Evolutionary conservation across 1,140 invertebrate species (phyloP), one percentile per base, ranked within the genome.

Genomic region (Eumeta japonica): DNA sequence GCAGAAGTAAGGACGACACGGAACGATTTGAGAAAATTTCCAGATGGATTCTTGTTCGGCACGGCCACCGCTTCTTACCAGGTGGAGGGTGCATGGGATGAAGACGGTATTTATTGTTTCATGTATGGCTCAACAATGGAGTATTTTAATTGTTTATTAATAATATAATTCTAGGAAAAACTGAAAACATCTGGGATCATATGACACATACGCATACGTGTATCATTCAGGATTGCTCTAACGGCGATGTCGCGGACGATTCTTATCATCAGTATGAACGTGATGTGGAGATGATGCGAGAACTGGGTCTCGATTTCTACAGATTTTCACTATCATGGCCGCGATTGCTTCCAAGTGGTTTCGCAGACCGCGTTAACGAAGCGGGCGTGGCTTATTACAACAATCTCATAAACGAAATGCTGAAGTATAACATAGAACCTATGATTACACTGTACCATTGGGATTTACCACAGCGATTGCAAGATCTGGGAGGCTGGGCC

Each of bases 281-380:
- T 4, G 63, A 67, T 15, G 58, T 67, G 0, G 50, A 62, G 24
- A 58, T 67, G 56, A 51, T 63, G 43, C 37, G 55, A 16, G 61
- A 63, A 37, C 42, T 64, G 0, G 61, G 63, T 1, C 39, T 67
- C 2, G 52, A 72, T 28, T 58, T 53, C 36, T 82, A 83, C 50
- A 68, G 82, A 4, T 82, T 85, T 53, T 85, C 83, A 0, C 50
- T 85, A 31, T 78, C 82, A 12, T 85, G 84, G 83, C n/a, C n/a
- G n/a, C n/a, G n/a, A n/a, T n/a, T n/a, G n/a, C n/a, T n/a, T n/a
- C n/a, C n/a, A n/a, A n/a, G 46, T 81, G 83, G 83, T 16, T 66
- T 65, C 13, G 27, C 63, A 0, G 67, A 79, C 38, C 20, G 68
- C 5, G 50, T 83, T 11, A 83, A 78, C 48, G 48, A 70, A 41